Evolutionary conservation across 2,888 invertebrate species (phyloP).

Genomic region (Scaptomyza cyrtandrae): DNA sequence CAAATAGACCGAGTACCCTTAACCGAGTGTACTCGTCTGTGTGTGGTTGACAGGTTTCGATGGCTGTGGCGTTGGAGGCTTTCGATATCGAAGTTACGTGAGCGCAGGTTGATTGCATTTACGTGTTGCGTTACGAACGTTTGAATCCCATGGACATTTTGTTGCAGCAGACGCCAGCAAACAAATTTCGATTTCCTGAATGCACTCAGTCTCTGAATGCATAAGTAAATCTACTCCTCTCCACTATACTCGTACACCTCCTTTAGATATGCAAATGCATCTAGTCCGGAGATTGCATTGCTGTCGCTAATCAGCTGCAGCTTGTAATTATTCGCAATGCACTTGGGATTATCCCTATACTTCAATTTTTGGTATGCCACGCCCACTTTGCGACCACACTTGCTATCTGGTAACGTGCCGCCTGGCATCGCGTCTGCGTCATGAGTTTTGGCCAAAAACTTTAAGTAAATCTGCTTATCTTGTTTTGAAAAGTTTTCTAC

Average conservation of each 20-base stretch:
- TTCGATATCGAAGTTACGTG: slow-evolving; percentile 67
- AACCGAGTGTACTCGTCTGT: slow-evolving; percentile 4
- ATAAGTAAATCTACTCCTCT: slow-evolving; percentile 9
- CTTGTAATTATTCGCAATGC: slow-evolving; percentile 57
- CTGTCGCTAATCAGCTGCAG: slow-evolving; percentile 58
- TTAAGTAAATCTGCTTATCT: slow-evolving; percentile 82
- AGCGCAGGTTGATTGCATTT: slow-evolving; percentile 69
- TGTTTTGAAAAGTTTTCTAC: slow-evolving; percentile 73
- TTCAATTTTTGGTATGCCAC: slow-evolving; percentile 38
- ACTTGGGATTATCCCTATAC: slow-evolving; percentile 8
- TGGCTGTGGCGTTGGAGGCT: slow-evolving; percentile 18
- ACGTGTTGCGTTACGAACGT: slow-evolving; percentile 54
- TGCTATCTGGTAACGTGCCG: slow-evolving; percentile 42
- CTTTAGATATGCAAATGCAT: not conserved
- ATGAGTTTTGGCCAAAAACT: slow-evolving; percentile 62
- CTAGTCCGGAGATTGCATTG: slow-evolving; percentile 2
- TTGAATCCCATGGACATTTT: slow-evolving; percentile 2
- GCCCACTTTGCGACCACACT: slow-evolving; percentile 5
- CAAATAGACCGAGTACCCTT: slow-evolving; percentile 33
- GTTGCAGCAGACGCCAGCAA: not conserved
- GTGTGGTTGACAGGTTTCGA: slow-evolving; percentile 38
- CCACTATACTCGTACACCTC: not conserved
- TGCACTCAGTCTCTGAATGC: slow-evolving; percentile 5
- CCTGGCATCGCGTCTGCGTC: slow-evolving; percentile 50
- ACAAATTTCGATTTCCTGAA: slow-evolving; percentile 21